phyloP scores from a whole-genome alignment of 2,113 vertebrate genomes.

The Glareola pratincola region DNA sequence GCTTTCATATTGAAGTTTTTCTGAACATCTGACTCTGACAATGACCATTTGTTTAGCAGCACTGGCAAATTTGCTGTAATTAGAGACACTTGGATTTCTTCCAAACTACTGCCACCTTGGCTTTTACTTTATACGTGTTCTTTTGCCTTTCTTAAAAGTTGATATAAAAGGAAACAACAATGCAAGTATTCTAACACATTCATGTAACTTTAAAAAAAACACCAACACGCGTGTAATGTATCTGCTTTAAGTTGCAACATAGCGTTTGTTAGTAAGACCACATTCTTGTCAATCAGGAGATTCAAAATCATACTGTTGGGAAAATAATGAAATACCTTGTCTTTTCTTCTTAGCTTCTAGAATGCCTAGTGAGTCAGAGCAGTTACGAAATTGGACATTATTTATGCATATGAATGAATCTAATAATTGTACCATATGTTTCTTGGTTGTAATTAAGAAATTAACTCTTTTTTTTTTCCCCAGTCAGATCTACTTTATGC shows the following conservation, averaged over 20 bases:
- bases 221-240: neutral
- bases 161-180: constrained; percentile 5
- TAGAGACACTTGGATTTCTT: neutral
- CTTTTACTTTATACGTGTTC: neutral
- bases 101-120: neutral
- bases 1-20: neutral
- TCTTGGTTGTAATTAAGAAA: neutral
- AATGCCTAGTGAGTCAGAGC: neutral
- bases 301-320: neutral
- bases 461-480: neutral
- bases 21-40: neutral
- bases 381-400: neutral
- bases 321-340: neutral
- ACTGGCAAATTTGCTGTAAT: neutral
- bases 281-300: neutral
- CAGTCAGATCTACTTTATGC: neutral
- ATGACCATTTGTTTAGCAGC: neutral
- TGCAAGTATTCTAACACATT: neutral
- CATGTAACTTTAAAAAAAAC: neutral
- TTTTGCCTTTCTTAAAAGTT: constrained; percentile 7
- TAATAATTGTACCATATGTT: neutral
- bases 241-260: neutral
- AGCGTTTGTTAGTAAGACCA: neutral
- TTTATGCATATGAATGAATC: neutral
- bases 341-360: neutral